Evolutionary conservation across 2,888 invertebrate genomes (phyloP), one percentile per base, ranked within the genome.

Genomic region (Cheiracanthium punctorium): DNA sequence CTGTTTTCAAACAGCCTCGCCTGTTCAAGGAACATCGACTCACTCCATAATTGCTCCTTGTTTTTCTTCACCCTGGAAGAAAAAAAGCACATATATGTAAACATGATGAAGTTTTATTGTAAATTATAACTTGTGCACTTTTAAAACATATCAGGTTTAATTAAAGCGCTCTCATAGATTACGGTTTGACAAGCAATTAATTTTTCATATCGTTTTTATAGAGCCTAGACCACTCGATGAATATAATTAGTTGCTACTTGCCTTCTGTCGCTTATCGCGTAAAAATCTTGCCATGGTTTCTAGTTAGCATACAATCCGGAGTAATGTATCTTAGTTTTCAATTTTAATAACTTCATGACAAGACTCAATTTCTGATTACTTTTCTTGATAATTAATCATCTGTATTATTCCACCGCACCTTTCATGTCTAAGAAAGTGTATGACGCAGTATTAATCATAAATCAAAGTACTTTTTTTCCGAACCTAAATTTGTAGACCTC

Each of bases 341-440:
- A 58, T 58, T 58, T 58, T 58, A 58, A 58, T 58, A 58, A 20
- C 58, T 24, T 58, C 58, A 58, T 58, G 58, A 58, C 58, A 24
- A 5, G 58, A 24, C 58, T 58, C 58, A 24, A 58, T 58, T 58
- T 58, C 24, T 58, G 58, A 58, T 58, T 24, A 58, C 58, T 58
- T 58, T 58, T 58, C 5, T 24, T 17, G 20, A 24, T 58, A 58
- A 58, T 58, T 58, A 58, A 58, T 58, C 58, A 58, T 24, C 58
- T 5, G 12, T 5, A 58, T 58, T 4, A 24, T 58, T 24, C 20
- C 4, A 24, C 58, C 58, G 24, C 43, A 48, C 43, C 43, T 58
- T 58, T 24, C 24, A 58, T 24, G 5, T 24, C 24, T 58, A 58
- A 1, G 24, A 17, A 17, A 48, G 48, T 17, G 17, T 17, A 48